Base-by-base conservation (phyloP, 2,797 vertebrate genomes). In the Prionace glauca region DNA sequence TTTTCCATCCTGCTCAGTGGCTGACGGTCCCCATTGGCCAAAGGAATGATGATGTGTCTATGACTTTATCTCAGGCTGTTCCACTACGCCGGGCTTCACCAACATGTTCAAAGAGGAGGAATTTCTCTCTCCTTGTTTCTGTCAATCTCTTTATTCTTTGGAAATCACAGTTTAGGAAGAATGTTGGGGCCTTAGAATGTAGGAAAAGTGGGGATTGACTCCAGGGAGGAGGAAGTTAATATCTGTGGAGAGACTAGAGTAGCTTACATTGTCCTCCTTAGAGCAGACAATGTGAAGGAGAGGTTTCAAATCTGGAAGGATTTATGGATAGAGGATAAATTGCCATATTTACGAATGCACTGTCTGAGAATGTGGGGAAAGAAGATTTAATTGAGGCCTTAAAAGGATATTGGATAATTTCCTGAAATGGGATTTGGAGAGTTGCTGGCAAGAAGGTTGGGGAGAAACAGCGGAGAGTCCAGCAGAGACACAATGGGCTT, bases 401-500 rank as follows among this genome's bases (percentile, higher is more conserved):
- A n/a, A 16, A 79, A 18, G 3, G n/a, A 32, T 36, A 18, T 18
- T 36, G 77, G n/a, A 36, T 79, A n/a, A 79, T 36, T 79, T 2
- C 16, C 5, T 36, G 3, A 36, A 36, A 7, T 2, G 2, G 18
- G 3, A 36, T 11, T 79, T n/a, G 0, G 11, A 0, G 12, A 32
- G 3, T 0, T 18, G 0, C 12, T 0, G 0, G n/a, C 32, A 16
- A 79, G 36, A 0, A 0, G 14, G 3, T 11, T 5, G 32, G 0
- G n/a, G n/a, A 79, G 14, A 0, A 12, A 14, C 12, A 36, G 1
- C 1, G 18, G 12, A 79, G n/a, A 36, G 3, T 16, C 12, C 2
- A 3, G 0, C 77, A 3, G 9, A 3, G 11, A 18, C n/a, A 16
- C 26, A 29, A 74, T 32, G 72, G 72, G 72, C 72, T 1, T 1